Conservation (phyloP, 2,113 vertebrate genomes). For the Enhydra lutris region DNA sequence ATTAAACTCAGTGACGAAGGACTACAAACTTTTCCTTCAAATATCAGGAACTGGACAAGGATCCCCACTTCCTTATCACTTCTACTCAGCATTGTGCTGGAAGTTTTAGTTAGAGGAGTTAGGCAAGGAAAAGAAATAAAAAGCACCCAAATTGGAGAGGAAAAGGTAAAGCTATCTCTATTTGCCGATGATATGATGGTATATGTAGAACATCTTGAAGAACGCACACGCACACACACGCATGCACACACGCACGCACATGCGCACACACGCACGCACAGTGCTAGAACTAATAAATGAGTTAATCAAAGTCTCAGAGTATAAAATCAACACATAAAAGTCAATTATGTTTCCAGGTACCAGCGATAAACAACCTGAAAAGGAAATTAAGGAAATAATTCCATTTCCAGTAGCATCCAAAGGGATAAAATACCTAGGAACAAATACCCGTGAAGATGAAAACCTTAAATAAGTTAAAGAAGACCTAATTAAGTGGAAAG, state of each 20-base stretch:
- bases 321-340: background rate
- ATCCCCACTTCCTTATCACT: background rate
- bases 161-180: background rate
- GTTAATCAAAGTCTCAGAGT: background rate
- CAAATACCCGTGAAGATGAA: background rate
- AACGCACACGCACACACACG: background rate
- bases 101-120: background rate
- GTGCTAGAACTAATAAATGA: background rate
- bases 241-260: background rate
- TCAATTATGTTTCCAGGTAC: background rate
- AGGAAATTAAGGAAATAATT: background rate
- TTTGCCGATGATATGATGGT: too few species aligned
- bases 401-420: background rate
- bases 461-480: background rate
- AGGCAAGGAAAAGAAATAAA: background rate
- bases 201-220: background rate
- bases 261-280: background rate
- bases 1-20: background rate
- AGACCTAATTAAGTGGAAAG: background rate
- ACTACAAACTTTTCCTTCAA: background rate
- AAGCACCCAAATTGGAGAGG: background rate
- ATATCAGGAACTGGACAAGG: background rate
- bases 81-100: background rate
- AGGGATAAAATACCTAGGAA: background rate
- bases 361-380: background rate